Conservation (phyloP, 2,113 vertebrate genomes). For the Grantiella picta region DNA sequence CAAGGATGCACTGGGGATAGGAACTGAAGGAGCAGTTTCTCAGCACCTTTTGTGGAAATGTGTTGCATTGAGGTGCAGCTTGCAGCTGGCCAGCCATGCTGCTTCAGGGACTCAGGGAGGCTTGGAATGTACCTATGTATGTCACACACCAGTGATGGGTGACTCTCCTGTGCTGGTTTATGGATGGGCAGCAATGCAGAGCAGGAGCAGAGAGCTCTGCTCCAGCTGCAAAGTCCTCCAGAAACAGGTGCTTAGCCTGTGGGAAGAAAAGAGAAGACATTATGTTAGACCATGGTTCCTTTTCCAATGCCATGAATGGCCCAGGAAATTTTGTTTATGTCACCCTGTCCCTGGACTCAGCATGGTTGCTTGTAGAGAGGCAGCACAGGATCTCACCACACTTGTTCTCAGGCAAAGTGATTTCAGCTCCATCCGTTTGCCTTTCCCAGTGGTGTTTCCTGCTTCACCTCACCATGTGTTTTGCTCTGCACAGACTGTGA, state of each 20-base stretch:
- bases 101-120: neutral
- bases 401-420: neutral
- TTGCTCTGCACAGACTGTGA: neutral
- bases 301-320: neutral
- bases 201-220: neutral
- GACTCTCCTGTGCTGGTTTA: neutral
- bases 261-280: neutral
- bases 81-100: neutral
- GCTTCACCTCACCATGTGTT: neutral
- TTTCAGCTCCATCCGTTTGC: neutral
- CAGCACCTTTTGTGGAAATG: neutral
- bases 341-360: neutral
- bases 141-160: neutral
- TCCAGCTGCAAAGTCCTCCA: neutral
- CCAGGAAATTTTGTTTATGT: neutral
- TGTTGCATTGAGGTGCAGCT: neutral
- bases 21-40: neutral
- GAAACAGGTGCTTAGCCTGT: neutral
- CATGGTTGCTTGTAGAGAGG: accelerated
- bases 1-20: neutral
- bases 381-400: neutral
- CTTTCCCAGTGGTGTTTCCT: neutral
- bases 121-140: neutral
- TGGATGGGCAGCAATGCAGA: neutral
- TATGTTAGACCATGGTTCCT: neutral